Evolutionary conservation across 2,113 vertebrate genomes (phyloP).

Genomic region (Cheirogaleus medius): DNA sequence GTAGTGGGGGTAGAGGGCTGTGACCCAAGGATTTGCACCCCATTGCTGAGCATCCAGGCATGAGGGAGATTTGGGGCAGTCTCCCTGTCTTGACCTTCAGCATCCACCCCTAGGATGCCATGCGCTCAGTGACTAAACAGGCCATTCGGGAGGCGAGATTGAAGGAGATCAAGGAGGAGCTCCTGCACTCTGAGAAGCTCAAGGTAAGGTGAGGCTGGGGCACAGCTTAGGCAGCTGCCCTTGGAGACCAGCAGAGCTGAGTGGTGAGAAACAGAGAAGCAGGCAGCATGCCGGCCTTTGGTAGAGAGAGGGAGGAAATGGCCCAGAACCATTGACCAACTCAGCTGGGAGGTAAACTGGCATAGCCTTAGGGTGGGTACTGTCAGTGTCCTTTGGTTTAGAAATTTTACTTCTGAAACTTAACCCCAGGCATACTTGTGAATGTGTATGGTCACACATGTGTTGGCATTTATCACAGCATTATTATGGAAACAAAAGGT

Average conservation of each 20-base stretch:
- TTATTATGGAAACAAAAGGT: neutral
- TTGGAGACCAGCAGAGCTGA: neutral
- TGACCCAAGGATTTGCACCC: neutral
- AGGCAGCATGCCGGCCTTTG: neutral
- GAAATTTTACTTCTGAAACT: neutral
- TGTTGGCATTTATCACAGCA: fast-evolving
- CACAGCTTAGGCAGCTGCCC: neutral
- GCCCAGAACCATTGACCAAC: neutral
- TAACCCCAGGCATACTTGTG: neutral
- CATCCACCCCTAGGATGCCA: slow-evolving; percentile 88
- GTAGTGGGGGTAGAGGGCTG: neutral
- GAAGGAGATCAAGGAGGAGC: slow-evolving; percentile 96
- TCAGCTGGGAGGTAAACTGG: neutral
- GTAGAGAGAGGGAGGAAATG: neutral
- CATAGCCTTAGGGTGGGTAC: neutral
- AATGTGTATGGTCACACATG: fast-evolving
- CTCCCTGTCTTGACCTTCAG: neutral
- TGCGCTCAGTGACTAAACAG: slow-evolving; percentile 96
- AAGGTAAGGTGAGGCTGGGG: slow-evolving; percentile 85
- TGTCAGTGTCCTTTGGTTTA: neutral
- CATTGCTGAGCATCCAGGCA: too few species aligned
- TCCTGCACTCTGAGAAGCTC: slow-evolving; percentile 94
- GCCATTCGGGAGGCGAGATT: slow-evolving; percentile 92
- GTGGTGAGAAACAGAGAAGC: neutral
- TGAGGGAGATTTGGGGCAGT: neutral